These are phyloP conservation scores for Scalopus aquaticus DNA, from an alignment of 2,113 vertebrate genomes.

Conservation along the genomic window DNA sequence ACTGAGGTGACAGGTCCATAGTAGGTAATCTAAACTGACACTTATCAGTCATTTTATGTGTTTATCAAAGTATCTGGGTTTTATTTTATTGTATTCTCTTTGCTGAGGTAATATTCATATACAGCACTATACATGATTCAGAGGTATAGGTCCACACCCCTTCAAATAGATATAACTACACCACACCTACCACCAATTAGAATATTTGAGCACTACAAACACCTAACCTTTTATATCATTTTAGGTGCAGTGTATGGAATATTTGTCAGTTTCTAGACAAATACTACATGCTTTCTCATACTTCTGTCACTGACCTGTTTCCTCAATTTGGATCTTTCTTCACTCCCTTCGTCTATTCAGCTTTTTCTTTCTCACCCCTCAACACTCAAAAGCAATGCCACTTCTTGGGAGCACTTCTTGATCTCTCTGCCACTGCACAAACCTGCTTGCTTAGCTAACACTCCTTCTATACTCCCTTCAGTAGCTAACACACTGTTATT, in stretches of 20 bases:
- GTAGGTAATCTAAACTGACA: neutral
- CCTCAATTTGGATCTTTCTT: neutral
- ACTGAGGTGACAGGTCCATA: neutral
- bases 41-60: neutral
- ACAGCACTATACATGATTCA: too few relatives aligned
- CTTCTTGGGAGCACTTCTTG: neutral
- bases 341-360: neutral
- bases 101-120: too few relatives aligned
- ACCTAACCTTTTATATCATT: neutral
- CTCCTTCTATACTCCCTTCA: neutral
- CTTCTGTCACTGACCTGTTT: neutral
- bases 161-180: too few relatives aligned
- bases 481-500: neutral
- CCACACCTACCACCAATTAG: too few relatives aligned
- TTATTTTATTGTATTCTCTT: neutral
- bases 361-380: neutral
- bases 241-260: neutral
- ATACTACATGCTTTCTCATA: neutral
- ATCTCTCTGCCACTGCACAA: neutral
- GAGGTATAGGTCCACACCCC: too few relatives aligned
- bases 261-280: neutral
- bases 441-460: neutral
- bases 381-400: neutral
- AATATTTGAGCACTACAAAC: neutral
- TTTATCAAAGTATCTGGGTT: neutral